Conservation (phyloP, 2,797 vertebrate genomes). For the Graptemys geographica region DNA sequence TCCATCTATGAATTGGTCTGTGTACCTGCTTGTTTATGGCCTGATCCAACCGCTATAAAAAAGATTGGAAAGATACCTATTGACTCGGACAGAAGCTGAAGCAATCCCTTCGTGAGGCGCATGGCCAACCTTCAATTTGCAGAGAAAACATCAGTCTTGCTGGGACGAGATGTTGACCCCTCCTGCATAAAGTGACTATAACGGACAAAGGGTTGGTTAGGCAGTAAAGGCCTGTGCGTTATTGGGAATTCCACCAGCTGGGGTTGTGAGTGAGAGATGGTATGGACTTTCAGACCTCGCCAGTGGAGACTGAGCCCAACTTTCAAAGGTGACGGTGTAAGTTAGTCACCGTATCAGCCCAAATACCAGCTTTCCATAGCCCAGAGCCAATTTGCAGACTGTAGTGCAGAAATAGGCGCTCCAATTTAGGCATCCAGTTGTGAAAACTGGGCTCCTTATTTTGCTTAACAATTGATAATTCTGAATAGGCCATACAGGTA, state of each 20-base stretch:
- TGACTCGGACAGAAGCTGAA: not conserved
- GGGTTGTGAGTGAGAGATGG: not conserved
- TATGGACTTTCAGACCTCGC: not conserved
- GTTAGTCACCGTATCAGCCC: too few relatives aligned
- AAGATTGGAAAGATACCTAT: not conserved
- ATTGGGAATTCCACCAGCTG: not conserved
- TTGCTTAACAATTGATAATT: not conserved
- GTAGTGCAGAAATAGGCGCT: not conserved
- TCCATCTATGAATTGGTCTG: not conserved
- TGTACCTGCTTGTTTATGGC: not conserved
- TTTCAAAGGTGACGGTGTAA: not conserved
- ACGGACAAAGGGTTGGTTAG: not conserved
- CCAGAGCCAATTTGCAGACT: too few relatives aligned
- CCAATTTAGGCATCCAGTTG: not conserved
- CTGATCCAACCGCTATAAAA: not conserved
- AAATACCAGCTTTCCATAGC: too few relatives aligned
- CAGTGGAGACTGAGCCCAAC: accelerated
- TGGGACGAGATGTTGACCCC: not conserved
- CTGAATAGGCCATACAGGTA: not conserved
- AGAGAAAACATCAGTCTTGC: not conserved
- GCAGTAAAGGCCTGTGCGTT: not conserved
- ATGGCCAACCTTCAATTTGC: not conserved
- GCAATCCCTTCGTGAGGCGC: not conserved
- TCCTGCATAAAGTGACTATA: not conserved
- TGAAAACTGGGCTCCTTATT: not conserved